Evolutionary conservation across 2,113 vertebrate genomes (phyloP).

Genomic region (Protomyctophum bolini): DNA sequence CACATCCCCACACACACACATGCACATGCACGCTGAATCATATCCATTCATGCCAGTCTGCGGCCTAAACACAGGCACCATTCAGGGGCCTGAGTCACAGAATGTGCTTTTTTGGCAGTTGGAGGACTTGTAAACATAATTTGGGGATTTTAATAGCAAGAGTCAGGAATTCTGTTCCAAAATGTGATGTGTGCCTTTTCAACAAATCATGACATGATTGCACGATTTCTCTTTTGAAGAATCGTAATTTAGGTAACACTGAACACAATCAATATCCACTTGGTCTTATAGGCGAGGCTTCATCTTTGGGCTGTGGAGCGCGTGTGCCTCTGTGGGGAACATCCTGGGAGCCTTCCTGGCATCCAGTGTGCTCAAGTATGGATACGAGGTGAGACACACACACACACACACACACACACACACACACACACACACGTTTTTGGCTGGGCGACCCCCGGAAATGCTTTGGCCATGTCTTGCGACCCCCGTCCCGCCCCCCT

Average conservation of each 20-base stretch:
- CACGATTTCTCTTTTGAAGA: too few species aligned
- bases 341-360: constrained; percentile 95
- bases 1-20: constrained; percentile 7
- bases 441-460: too few species aligned
- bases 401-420: constrained; percentile 6
- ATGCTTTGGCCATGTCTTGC: too few species aligned
- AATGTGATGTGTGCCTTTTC: not conserved
- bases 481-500: too few species aligned
- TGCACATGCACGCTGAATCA: not conserved
- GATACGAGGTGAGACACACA: constrained; percentile 87
- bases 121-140: not conserved
- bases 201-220: not conserved
- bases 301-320: constrained; percentile 96
- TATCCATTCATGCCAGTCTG: constrained; percentile 31
- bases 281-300: constrained; percentile 85
- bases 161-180: not conserved
- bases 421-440: constrained; percentile 2
- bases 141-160: constrained; percentile 1
- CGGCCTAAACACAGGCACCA: constrained; percentile 28
- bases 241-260: too few species aligned
- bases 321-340: constrained; percentile 95
- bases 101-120: constrained; percentile 12
- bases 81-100: constrained; percentile 19
- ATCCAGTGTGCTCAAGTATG: constrained; percentile 91
- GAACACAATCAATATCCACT: too few species aligned